Percentiles rank a stretch among this genome's conserved stretches.
These are phyloP conservation scores for Hirundichthys speculiger DNA, from an alignment of 2,113 vertebrate genomes.

Conservation along the genomic window DNA sequence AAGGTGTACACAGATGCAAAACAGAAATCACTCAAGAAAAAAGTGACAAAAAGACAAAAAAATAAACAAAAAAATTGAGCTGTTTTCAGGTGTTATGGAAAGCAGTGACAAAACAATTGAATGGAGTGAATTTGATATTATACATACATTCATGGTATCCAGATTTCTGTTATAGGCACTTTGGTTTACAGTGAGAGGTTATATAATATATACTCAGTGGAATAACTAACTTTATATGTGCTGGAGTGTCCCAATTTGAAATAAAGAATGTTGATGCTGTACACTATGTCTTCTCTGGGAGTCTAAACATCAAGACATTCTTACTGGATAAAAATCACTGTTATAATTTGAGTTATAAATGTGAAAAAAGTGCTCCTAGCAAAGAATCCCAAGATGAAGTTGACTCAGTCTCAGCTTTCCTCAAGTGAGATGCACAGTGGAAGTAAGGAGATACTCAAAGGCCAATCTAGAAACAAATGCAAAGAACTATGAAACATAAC, in stretches of 20 bases:
- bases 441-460: constrained; percentile 70
- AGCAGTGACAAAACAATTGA: constrained; percentile 37
- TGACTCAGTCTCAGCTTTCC: constrained; percentile 70
- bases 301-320: constrained; percentile 15
- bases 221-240: constrained; percentile 14
- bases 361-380: constrained; percentile 57
- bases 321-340: constrained; percentile 18
- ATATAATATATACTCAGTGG: constrained; percentile 28
- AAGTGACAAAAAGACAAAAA: constrained; percentile 8
- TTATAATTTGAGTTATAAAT: constrained; percentile 42
- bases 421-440: constrained; percentile 71
- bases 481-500: constrained; percentile 58
- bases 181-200: constrained; percentile 39
- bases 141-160: constrained; percentile 58
- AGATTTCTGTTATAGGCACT: constrained; percentile 40
- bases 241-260: constrained; percentile 8
- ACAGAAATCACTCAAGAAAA: constrained; percentile 53
- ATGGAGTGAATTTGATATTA: constrained; percentile 41
- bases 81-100: constrained; percentile 42
- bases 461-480: constrained; percentile 79
- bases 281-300: constrained; percentile 20
- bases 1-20: constrained; percentile 51
- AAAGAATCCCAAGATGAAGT: constrained; percentile 70
- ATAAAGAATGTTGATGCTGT: constrained; percentile 9
- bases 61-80: constrained; percentile 49